These are phyloP conservation scores for Nothocercus julius DNA, from an alignment of 2,113 vertebrate genomes.

Conservation along the genomic window DNA sequence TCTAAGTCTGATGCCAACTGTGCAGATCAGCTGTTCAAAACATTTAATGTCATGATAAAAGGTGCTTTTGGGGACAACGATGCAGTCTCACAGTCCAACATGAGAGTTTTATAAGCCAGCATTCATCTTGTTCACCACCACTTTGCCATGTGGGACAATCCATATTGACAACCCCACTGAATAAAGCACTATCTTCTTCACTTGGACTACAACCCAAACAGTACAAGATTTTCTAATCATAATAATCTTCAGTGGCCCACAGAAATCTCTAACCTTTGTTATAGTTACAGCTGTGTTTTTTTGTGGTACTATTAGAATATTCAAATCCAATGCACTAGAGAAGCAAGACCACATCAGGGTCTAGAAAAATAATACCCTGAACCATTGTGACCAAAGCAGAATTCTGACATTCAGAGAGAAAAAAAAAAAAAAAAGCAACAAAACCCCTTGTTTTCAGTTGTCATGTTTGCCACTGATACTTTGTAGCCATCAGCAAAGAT, in stretches of 20 bases:
- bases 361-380: neutral
- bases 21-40: neutral
- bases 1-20: neutral
- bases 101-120: neutral
- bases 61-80: neutral
- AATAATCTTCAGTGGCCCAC: neutral
- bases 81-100: neutral
- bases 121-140: neutral
- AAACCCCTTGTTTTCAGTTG: neutral
- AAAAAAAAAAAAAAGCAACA: too few relatives aligned
- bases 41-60: neutral
- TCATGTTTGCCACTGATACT: neutral
- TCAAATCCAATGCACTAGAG: neutral
- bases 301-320: neutral
- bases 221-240: rapidly evolving
- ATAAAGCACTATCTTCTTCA: neutral
- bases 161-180: neutral
- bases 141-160: neutral
- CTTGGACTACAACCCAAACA: neutral
- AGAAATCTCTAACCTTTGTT: neutral
- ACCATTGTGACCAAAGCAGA: neutral
- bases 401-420: neutral
- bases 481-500: neutral
- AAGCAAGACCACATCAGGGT: neutral
- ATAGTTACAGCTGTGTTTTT: neutral